Evolutionary conservation across 2,888 invertebrate species (phyloP).

Genomic region (Athetis lepigone): DNA sequence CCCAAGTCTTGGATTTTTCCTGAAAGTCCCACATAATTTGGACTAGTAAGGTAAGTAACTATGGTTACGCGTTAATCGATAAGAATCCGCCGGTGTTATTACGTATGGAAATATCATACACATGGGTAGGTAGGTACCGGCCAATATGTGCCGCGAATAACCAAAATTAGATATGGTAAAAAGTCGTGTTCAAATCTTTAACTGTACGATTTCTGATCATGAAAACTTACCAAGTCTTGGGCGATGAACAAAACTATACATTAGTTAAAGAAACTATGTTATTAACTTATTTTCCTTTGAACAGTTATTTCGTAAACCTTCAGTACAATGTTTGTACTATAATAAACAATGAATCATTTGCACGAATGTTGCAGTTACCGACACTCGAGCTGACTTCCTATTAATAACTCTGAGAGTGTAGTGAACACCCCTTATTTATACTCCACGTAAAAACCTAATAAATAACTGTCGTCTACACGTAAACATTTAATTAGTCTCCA

Average conservation of each 20-base stretch:
- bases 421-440: constrained; percentile 48
- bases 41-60: constrained; percentile 22
- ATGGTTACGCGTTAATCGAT: constrained; percentile 43
- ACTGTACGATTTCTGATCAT: not conserved
- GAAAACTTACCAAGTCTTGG: not conserved
- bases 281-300: constrained; percentile 20
- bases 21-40: constrained; percentile 22
- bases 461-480: constrained; percentile 66
- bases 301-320: constrained; percentile 9
- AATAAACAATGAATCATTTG: constrained; percentile 10
- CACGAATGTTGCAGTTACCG: constrained; percentile 12
- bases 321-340: not conserved
- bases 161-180: not conserved
- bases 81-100: constrained; percentile 22
- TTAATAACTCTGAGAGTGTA: constrained; percentile 31
- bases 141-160: not conserved
- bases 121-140: not conserved
- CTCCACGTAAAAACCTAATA: constrained; percentile 63
- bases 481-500: constrained; percentile 65
- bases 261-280: constrained; percentile 29
- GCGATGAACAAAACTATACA: not conserved
- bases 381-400: constrained; percentile 19
- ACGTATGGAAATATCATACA: not conserved
- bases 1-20: constrained; percentile 9
- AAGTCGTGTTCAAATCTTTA: not conserved